phyloP scores from a whole-genome alignment of 2,113 vertebrate species.

The Pluvianellus socialis region DNA sequence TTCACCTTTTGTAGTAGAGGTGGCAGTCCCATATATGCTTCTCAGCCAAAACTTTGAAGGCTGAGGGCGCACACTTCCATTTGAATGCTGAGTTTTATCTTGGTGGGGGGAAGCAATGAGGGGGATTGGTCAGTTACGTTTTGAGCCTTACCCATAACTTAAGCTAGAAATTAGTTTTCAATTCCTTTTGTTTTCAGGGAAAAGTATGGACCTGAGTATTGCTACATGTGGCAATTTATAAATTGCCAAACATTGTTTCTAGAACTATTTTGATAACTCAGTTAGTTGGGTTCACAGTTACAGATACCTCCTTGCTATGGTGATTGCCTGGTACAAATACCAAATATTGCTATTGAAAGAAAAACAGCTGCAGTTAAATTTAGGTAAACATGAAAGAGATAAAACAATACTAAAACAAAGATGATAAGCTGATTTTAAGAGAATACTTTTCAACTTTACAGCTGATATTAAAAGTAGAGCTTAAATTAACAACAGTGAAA shows the following conservation, averaged over 20 bases:
- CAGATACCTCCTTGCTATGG: not conserved
- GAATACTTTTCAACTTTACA: not conserved
- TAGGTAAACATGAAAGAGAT: not conserved
- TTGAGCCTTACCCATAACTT: not conserved
- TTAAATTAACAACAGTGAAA: not conserved
- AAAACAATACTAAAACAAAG: not conserved
- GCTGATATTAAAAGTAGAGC: not conserved
- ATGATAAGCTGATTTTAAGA: not conserved
- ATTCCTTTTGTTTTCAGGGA: not conserved
- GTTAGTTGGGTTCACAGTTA: not conserved
- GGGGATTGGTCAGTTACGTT: not conserved
- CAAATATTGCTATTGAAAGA: not conserved
- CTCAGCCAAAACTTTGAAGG: not conserved
- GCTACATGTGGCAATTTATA: not conserved
- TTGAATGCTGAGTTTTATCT: not conserved
- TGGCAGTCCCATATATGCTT: not conserved
- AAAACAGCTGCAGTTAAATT: not conserved
- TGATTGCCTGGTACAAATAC: not conserved
- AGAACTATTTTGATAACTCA: not conserved
- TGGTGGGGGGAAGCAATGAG: not conserved
- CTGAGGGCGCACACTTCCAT: not conserved
- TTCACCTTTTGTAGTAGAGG: not conserved
- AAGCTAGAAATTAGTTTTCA: not conserved
- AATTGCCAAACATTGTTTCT: not conserved
- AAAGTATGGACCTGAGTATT: not conserved